Evolutionary conservation across 2,797 vertebrate species (phyloP).

Genomic region (Manis javanica): DNA sequence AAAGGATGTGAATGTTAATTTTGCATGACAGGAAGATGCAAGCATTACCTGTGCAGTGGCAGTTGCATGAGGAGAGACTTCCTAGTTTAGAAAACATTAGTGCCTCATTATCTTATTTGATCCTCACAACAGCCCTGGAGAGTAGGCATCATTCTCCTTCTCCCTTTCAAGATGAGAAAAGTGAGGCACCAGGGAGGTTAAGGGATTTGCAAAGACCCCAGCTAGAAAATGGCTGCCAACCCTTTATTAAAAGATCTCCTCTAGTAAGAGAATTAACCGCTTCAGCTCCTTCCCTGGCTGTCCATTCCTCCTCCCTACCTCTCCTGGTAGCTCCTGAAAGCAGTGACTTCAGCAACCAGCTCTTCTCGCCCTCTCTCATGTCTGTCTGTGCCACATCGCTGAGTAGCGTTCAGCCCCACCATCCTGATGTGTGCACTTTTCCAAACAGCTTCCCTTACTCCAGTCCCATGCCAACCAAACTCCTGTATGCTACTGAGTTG

Average conservation of each 20-base stretch:
- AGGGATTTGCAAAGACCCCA: not conserved
- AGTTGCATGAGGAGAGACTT: not conserved
- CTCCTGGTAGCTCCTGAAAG: not conserved
- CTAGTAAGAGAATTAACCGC: not conserved
- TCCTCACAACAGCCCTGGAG: not conserved
- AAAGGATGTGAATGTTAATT: not conserved
- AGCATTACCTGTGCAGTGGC: not conserved
- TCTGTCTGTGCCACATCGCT: not conserved
- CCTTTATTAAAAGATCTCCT: not conserved
- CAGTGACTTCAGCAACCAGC: not conserved
- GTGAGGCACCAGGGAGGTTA: not conserved
- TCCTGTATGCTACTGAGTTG: not conserved
- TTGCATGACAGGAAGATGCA: not conserved
- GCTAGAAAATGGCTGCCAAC: not conserved
- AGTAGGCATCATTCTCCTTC: not conserved
- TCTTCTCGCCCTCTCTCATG: not conserved
- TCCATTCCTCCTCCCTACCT: not conserved
- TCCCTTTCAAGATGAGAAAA: slow-evolving; percentile 43
- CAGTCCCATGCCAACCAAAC: not conserved
- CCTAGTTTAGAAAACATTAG: not conserved
- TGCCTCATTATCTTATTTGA: not conserved
- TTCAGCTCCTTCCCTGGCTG: not conserved
- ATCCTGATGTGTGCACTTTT: not conserved
- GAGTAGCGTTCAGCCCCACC: not conserved
- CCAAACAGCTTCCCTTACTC: not conserved